Evolutionary conservation across 2,113 vertebrate species (phyloP), one percentile per base, ranked within the genome.

Genomic region (Baryphthengus martii): DNA sequence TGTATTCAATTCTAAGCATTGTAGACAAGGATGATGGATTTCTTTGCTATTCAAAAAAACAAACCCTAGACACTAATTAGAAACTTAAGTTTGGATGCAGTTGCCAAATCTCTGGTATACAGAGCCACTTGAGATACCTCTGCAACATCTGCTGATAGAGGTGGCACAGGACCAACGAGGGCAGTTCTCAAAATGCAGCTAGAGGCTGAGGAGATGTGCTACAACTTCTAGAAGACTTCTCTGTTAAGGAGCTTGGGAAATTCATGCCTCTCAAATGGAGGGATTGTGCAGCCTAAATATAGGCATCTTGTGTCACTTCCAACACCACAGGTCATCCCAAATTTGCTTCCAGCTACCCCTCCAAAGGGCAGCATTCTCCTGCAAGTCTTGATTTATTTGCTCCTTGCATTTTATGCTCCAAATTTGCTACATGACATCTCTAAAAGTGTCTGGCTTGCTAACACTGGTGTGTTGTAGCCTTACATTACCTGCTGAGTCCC

Each of bases 141-240:
- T 40, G 86, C 11, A 76, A 83, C 49, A 37, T 85, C 85, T 78
- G 7, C 68, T 67, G 75, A 21, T 45, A 71, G 82, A 26, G 62
- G 45, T 2, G 62, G 4, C 58, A 33, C 33, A 28, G 61, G 20
- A 25, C 11, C 0, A 0, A 3, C 1, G 55, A 78, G n/a, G 68
- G 33, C 6, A 42, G 25, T 25, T 73, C 49, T 82, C 47, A 50
- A 35, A n/a, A 26, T 63, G 16, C 71, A 66, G 37, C 33, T 44
- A 11, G 1, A 17, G 50, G 33, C 47, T 13, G 24, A 44, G 42
- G 1, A 37, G 67, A 23, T 16, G 26, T 3, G 6, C 31, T n/a
- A 18, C 4, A 4, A 8, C 18, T 66, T 18, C 56, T n/a, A 15
- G 24, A 1, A 2, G 39, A 19, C 35, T 66, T 42, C 18, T 37